Percentiles rank a stretch among this genome's conserved stretches.
These are phyloP conservation scores for Tenebrio molitor DNA, from an alignment of 1,140 invertebrate genomes.

Conservation along the genomic window DNA sequence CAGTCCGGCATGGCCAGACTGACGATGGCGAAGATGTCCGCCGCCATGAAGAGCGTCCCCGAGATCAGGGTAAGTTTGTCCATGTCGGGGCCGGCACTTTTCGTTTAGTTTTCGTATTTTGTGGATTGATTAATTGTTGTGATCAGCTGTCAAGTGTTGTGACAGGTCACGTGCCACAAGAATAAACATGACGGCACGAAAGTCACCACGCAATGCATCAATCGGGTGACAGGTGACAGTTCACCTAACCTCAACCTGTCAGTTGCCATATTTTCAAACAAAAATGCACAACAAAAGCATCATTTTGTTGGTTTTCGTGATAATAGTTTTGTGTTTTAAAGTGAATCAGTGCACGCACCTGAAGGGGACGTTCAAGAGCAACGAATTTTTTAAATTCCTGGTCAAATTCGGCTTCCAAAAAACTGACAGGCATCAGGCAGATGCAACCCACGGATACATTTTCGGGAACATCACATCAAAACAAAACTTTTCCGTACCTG, in stretches of 20 bases:
- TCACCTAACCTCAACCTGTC: slow-evolving; percentile 48
- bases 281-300: slow-evolving; percentile 57
- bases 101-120: too few relatives aligned
- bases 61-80: slow-evolving; percentile 95
- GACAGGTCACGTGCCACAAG: background rate
- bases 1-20: slow-evolving; percentile 95
- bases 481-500: slow-evolving; percentile 74
- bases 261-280: slow-evolving; percentile 59
- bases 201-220: background rate
- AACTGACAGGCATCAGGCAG: slow-evolving; percentile 85
- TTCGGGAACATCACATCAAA: slow-evolving; percentile 92
- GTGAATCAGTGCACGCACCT: slow-evolving; percentile 68
- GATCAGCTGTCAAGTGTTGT: background rate
- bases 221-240: slow-evolving; percentile 12
- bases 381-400: slow-evolving; percentile 91
- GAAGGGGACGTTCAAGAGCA: slow-evolving; percentile 76
- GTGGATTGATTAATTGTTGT: too few relatives aligned
- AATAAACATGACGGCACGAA: background rate
- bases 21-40: slow-evolving; percentile 93
- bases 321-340: slow-evolving; percentile 53
- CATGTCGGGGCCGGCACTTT: too few relatives aligned
- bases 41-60: slow-evolving; percentile 90
- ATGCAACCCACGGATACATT: slow-evolving; percentile 92
- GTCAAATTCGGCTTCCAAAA: slow-evolving; percentile 97
- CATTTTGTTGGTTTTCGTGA: slow-evolving; percentile 53